Conservation (phyloP, 2,797 vertebrate genomes). For the Euphonia xanthogaster region DNA sequence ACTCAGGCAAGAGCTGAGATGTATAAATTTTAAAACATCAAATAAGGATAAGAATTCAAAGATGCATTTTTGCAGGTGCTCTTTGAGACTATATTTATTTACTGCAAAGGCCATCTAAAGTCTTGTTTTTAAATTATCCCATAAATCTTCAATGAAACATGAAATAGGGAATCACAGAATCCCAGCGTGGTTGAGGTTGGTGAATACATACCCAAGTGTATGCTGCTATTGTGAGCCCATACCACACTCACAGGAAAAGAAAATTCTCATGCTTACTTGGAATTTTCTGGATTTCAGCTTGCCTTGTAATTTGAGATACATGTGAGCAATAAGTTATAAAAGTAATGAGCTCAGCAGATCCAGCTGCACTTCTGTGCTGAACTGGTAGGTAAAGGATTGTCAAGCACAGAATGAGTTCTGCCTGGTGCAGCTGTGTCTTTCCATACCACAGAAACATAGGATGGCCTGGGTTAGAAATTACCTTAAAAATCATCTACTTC, state of each 20-base stretch:
- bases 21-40: neutral
- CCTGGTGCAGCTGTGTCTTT: neutral
- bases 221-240: neutral
- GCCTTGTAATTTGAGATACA: neutral
- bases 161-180: neutral
- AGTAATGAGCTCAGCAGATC: neutral
- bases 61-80: neutral
- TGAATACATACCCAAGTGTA: neutral
- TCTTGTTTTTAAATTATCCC: neutral
- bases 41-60: neutral
- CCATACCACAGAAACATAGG: neutral
- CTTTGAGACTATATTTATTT: neutral
- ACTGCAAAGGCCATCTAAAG: neutral
- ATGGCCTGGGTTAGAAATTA: neutral
- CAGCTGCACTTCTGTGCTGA: neutral
- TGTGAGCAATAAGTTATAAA: neutral
- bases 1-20: neutral
- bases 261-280: neutral
- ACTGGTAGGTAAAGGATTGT: neutral
- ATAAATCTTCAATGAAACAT: neutral
- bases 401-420: neutral
- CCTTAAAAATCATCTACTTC: neutral
- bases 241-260: neutral
- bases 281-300: neutral
- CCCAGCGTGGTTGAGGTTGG: fast-evolving